Evolutionary conservation across 2,797 vertebrate genomes (phyloP), one percentile per base, ranked within the genome.

Genomic region (Graptemys geographica): DNA sequence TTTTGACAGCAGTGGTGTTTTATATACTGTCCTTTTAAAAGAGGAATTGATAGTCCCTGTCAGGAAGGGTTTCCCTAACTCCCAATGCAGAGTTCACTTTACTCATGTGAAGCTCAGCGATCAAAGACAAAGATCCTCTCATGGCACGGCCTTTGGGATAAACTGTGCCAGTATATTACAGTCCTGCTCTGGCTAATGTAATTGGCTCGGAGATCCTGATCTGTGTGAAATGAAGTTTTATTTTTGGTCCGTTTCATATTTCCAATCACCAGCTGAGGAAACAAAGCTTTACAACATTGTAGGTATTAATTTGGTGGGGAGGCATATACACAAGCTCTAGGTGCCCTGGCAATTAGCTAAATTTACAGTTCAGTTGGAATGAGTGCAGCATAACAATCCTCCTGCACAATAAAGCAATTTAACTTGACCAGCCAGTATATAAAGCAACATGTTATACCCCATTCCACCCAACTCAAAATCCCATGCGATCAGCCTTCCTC

Each of bases 391-490:
- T n/a, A 87, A 94, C 21, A 31, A 84, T 84, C 27, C 57, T 94
- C 80, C 65, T 47, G 86, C 84, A 91, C 28, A 87, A 85, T 74
- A 93, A 94, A 89, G 44, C 74, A 91, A 94, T 96, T 94, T 74
- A 84, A 79, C 88, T 87, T 47, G 47, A 80, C 62, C 93, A 62
- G 86, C 55, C 69, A 94, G 88, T 93, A 94, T 96, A 97, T 94
- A 91, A 97, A 90, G 86, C 52, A 49, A 79, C 84, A 94, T 87
- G 95, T 88, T 47, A 84, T 27, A 95, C 6, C 5, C 65, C 55
- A 86, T 92, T 94, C 91, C 57, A 84, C 80, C 28, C 84, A 74
- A 74, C 33, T 94, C 65, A 92, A 82, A 85, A 18, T 88, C 93
- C 89, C 74, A 37, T 62, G 69, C 80, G 92, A 96, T 91, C 89